phyloP scores from a whole-genome alignment of 2,888 invertebrate genomes.

The Alcis repandata region DNA sequence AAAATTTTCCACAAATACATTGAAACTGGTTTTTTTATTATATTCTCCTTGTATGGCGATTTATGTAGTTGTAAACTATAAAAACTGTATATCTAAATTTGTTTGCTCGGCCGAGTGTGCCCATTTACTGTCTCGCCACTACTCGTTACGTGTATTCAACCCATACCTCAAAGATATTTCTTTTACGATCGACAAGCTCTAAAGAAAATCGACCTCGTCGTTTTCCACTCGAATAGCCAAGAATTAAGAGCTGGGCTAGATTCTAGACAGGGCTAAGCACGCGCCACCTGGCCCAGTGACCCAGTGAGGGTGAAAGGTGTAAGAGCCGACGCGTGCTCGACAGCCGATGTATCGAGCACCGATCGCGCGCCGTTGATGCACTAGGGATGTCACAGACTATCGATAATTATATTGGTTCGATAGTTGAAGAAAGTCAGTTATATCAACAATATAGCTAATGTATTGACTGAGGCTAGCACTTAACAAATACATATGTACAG shows the following conservation, averaged over 20 bases:
- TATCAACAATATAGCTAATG: no score
- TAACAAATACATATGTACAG: no score
- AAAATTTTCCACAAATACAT: slow-evolving; percentile 77
- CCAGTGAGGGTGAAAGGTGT: slow-evolving; percentile 68
- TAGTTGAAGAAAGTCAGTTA: no score
- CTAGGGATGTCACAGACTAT: slow-evolving; percentile 42
- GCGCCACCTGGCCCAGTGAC: slow-evolving; percentile 68
- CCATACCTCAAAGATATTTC: no score
- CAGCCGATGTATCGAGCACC: slow-evolving; percentile 73
- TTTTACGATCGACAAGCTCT: neutral
- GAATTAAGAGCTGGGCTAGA: slow-evolving; percentile 24
- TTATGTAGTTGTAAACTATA: no score
- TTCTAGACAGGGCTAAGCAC: slow-evolving; percentile 16
- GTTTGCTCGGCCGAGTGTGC: no score
- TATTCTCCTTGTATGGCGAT: no score
- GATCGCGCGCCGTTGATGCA: slow-evolving; percentile 60
- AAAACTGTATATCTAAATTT: no score
- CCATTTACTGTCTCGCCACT: no score
- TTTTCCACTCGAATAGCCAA: slow-evolving; percentile 29
- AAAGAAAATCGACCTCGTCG: slow-evolving; percentile 13
- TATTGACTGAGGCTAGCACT: no score
- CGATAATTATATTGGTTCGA: no score
- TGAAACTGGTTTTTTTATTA: slow-evolving; percentile 55
- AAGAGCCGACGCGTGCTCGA: slow-evolving; percentile 81
- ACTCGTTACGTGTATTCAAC: no score